These are phyloP conservation scores for Pogonocichla stellata DNA, from an alignment of 2,113 vertebrate genomes.

Conservation along the genomic window DNA sequence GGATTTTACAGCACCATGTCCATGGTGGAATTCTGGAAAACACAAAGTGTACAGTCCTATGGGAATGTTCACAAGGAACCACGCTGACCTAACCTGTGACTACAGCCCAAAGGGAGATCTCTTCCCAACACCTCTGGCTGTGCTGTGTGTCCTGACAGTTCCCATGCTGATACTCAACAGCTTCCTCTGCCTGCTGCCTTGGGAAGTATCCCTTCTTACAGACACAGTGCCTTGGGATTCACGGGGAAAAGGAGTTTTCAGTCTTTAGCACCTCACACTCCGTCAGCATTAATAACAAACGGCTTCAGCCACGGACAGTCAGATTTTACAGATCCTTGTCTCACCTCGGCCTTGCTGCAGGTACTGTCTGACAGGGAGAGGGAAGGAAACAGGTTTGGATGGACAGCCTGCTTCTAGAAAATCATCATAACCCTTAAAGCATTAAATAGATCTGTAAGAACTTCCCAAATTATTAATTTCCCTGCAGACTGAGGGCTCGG, in stretches of 20 bases:
- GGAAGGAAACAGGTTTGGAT: not conserved
- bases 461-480: fast-evolving
- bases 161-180: not conserved
- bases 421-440: not conserved
- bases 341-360: slow-evolving; percentile 88
- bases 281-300: slow-evolving; percentile 89
- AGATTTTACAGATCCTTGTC: slow-evolving; percentile 92
- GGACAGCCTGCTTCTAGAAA: fast-evolving
- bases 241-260: slow-evolving; percentile 23
- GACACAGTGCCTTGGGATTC: not conserved
- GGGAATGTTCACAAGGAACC: not conserved
- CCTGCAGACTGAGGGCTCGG: not conserved
- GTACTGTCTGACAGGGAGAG: slow-evolving; percentile 77
- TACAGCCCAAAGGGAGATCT: not conserved
- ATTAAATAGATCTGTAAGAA: not conserved
- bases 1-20: not conserved
- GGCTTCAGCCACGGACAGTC: slow-evolving; percentile 89
- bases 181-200: not conserved
- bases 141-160: not conserved
- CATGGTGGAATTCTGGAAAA: not conserved
- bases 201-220: not conserved
- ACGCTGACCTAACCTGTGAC: not conserved
- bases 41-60: fast-evolving
- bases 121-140: not conserved
- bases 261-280: slow-evolving; percentile 89